Percentiles rank a stretch among this genome's conserved stretches.
Evolutionary conservation across 1,140 invertebrate genomes (phyloP).

Genomic region (Pseudoatta argentina): DNA sequence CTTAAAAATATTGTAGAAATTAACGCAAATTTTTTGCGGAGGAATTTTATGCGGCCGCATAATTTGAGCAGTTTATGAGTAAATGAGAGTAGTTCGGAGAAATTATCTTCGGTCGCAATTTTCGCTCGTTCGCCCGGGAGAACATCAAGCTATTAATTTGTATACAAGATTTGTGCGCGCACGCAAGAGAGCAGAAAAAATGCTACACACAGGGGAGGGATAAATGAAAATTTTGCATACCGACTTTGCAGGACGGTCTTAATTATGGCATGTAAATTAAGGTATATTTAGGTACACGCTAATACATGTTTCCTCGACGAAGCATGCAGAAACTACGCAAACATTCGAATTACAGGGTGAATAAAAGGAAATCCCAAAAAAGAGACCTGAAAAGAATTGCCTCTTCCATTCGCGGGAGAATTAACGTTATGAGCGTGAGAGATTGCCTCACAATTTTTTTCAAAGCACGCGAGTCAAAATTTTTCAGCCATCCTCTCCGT

Average conservation of each 20-base stretch:
- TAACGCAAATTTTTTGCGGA: not conserved
- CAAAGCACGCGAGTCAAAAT: conserved; percentile 31
- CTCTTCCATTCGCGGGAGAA: conserved; percentile 4
- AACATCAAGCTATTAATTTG: conserved; percentile 57
- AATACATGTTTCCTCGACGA: conserved; percentile 29
- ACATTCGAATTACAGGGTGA: not conserved
- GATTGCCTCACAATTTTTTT: conserved; percentile 14
- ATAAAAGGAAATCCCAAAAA: conserved; percentile 19
- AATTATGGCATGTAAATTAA: conserved; percentile 53
- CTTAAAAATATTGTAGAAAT: conserved; percentile 18
- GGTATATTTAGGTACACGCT: conserved; percentile 40
- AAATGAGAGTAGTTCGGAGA: conserved; percentile 44
- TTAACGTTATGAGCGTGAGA: conserved; percentile 21
- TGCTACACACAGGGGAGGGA: not conserved
- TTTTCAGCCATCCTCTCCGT: not conserved
- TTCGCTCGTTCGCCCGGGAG: conserved; percentile 44
- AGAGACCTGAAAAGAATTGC: not conserved
- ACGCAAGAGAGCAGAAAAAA: conserved; percentile 35
- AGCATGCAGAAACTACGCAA: conserved; percentile 31
- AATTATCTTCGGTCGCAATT: conserved; percentile 52
- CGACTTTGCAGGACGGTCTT: conserved; percentile 33
- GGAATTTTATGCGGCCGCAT: conserved; percentile 35
- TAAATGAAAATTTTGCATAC: conserved; percentile 56
- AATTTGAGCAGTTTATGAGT: conserved; percentile 47
- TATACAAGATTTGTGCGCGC: conserved; percentile 34